Percentiles rank a stretch among this genome's conserved stretches.
These are phyloP conservation scores for Muscicapa striata DNA, from an alignment of 2,797 vertebrate genomes.

Conservation along the genomic window DNA sequence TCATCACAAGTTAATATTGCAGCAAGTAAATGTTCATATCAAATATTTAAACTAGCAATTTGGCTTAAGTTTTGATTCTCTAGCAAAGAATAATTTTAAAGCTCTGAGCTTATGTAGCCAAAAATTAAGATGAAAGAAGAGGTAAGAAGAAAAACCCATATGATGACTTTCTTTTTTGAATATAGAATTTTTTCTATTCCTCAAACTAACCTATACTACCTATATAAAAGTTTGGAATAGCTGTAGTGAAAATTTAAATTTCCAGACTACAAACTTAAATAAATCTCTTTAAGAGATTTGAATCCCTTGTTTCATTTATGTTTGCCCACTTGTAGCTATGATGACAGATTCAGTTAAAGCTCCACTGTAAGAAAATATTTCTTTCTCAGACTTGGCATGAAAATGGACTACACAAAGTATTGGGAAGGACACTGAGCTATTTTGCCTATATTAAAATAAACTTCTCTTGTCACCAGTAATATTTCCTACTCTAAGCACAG, in stretches of 20 bases:
- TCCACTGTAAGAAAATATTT: not conserved
- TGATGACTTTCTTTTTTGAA: not conserved
- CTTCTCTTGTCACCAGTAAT: not conserved
- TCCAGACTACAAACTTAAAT: not conserved
- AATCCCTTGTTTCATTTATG: not conserved
- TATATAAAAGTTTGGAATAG: not conserved
- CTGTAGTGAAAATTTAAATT: not conserved
- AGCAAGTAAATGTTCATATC: not conserved
- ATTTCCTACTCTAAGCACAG: not conserved
- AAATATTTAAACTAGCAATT: not conserved
- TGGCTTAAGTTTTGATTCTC: not conserved
- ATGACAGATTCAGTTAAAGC: not conserved
- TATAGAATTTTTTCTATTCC: not conserved
- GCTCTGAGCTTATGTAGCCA: not conserved
- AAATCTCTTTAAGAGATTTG: not conserved
- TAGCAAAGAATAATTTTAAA: not conserved
- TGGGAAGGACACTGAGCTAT: not conserved
- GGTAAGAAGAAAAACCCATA: not conserved
- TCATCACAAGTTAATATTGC: not conserved
- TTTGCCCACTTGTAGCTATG: not conserved
- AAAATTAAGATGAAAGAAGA: not conserved
- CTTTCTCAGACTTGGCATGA: not conserved
- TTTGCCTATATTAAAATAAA: conserved; percentile 13
- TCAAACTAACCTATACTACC: not conserved
- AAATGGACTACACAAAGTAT: not conserved